Conservation (phyloP, 2,797 vertebrate genomes). For the Syngnathus acus region DNA sequence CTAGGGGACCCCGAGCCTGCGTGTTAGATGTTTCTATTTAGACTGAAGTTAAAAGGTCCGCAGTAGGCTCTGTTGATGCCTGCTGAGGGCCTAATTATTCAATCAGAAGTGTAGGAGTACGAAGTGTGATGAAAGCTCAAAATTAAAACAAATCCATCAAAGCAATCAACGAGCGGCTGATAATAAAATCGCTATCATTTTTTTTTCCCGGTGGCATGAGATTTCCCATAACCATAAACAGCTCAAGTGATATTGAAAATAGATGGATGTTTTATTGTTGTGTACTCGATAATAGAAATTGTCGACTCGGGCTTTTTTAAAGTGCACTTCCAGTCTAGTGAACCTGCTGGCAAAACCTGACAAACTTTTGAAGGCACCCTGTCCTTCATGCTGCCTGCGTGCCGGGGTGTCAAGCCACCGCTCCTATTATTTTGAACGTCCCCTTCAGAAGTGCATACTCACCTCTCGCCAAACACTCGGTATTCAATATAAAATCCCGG, state of each 20-base stretch:
- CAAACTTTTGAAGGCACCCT: neutral
- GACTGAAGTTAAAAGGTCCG: neutral
- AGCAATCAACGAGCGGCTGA: neutral
- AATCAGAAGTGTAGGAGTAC: slow-evolving; percentile 1
- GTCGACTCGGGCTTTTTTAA: neutral
- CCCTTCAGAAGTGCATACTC: slow-evolving; percentile 12
- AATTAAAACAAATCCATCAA: slow-evolving; percentile 4
- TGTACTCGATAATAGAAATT: neutral
- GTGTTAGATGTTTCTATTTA: slow-evolving; percentile 2
- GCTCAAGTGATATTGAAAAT: neutral
- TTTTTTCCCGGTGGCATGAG: no score
- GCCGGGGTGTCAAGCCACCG: neutral
- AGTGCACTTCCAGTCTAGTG: neutral
- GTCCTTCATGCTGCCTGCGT: neutral
- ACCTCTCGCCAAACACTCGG: slow-evolving; percentile 4
- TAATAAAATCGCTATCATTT: neutral
- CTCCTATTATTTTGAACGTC: neutral
- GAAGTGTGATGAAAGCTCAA: neutral
- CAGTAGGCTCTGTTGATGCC: neutral
- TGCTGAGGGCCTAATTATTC: slow-evolving; percentile 3
- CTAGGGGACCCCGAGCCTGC: neutral
- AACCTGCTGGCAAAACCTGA: neutral
- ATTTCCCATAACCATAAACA: neutral
- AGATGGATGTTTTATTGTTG: neutral
- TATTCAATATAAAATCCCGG: neutral